Evolutionary conservation across 2,888 invertebrate genomes (phyloP).

Genomic region (Gastrophysa polygoni): DNA sequence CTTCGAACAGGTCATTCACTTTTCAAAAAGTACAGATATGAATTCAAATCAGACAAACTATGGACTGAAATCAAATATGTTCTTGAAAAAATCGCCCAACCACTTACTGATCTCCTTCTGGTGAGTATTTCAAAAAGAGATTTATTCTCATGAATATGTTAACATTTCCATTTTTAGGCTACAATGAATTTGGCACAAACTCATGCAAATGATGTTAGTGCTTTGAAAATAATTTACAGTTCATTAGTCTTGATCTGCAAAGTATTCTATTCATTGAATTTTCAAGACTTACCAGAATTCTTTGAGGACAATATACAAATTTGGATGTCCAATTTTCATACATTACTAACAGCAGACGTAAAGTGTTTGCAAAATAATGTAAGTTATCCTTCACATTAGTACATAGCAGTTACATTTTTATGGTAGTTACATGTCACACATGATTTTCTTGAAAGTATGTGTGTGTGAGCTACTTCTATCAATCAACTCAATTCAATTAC

Average conservation of each 20-base stretch:
- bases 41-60: slow-evolving; percentile 92
- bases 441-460: too few relatives aligned
- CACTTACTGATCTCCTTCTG: slow-evolving; percentile 88
- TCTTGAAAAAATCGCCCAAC: slow-evolving; percentile 89
- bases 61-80: slow-evolving; percentile 99
- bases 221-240: slow-evolving; percentile 85
- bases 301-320: slow-evolving; percentile 96
- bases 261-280: slow-evolving; percentile 96
- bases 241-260: slow-evolving; percentile 89
- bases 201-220: slow-evolving; percentile 79
- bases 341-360: slow-evolving; percentile 79
- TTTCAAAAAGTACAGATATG: slow-evolving; percentile 94
- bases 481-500: too few relatives aligned
- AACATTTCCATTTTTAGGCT: slow-evolving; percentile 64
- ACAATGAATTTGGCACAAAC: slow-evolving; percentile 82
- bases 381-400: slow-evolving; percentile 41
- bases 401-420: too few relatives aligned
- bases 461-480: too few relatives aligned
- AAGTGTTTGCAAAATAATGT: slow-evolving; percentile 73
- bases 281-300: slow-evolving; percentile 97
- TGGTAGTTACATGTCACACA: too few relatives aligned
- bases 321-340: slow-evolving; percentile 94
- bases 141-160: background rate
- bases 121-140: slow-evolving; percentile 62
- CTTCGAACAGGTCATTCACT: slow-evolving; percentile 95